Percentiles rank a stretch among this genome's conserved stretches.
These are phyloP conservation scores for Strigamia maritima DNA, from an alignment of 2,888 invertebrate species.

Conservation along the genomic window DNA sequence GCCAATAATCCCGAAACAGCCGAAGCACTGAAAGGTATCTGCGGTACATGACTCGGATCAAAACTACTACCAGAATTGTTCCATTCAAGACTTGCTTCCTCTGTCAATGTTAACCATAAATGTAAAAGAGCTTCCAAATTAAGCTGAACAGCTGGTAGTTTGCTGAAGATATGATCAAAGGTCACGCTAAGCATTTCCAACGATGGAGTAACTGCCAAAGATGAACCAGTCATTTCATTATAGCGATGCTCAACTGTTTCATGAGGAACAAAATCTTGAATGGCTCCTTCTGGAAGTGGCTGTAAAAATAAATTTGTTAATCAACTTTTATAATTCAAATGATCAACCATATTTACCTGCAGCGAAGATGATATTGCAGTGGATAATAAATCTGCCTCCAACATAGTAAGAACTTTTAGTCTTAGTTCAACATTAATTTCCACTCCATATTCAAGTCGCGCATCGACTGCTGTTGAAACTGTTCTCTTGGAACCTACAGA, in stretches of 20 bases:
- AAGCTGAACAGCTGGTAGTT: slow-evolving; percentile 60
- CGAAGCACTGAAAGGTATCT: slow-evolving; percentile 63
- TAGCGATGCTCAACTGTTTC: neutral
- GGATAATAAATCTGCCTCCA: slow-evolving; percentile 63
- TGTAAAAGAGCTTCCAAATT: slow-evolving; percentile 80
- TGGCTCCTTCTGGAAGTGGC: slow-evolving; percentile 35
- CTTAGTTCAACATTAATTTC: slow-evolving; percentile 74
- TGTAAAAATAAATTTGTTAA: neutral
- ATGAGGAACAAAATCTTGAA: neutral
- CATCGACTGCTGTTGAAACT: slow-evolving; percentile 65
- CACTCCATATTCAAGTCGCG: slow-evolving; percentile 74
- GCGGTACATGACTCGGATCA: slow-evolving; percentile 54
- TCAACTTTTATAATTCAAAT: neutral
- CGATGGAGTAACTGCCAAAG: neutral
- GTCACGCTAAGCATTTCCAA: slow-evolving; percentile 64
- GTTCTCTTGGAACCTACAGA: slow-evolving; percentile 44
- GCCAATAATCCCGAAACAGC: slow-evolving; percentile 65
- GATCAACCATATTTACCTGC: slow-evolving; percentile 43
- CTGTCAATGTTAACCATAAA: slow-evolving; percentile 79
- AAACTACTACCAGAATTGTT: slow-evolving; percentile 41
- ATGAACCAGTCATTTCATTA: neutral
- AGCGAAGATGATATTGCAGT: slow-evolving; percentile 57
- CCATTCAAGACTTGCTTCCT: slow-evolving; percentile 54
- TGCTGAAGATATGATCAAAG: slow-evolving; percentile 67
- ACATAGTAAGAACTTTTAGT: slow-evolving; percentile 66